Percentiles rank a stretch among this genome's conserved stretches.
These are phyloP conservation scores for Asobara japonica DNA, from an alignment of 1,140 invertebrate species.

Conservation along the genomic window DNA sequence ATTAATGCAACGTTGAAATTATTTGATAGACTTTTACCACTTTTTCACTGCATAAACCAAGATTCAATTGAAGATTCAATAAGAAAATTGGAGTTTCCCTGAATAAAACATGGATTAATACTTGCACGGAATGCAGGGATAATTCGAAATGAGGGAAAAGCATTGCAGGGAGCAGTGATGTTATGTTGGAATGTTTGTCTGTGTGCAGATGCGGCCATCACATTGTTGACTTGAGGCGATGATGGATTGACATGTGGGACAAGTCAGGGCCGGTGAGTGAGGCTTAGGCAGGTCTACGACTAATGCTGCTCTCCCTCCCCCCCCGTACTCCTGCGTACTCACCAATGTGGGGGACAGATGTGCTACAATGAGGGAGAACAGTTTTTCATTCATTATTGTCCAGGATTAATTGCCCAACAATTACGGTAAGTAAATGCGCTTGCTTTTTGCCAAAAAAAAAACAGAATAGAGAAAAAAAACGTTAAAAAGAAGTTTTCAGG, in stretches of 20 bases:
- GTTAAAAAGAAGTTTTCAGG: neutral
- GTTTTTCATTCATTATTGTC: slow-evolving; percentile 22
- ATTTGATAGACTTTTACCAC: neutral
- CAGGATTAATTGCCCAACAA: slow-evolving; percentile 38
- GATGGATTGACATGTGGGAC: slow-evolving; percentile 42
- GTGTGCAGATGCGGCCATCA: slow-evolving; percentile 67
- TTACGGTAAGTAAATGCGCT: slow-evolving; percentile 36
- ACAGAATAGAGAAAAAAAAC: neutral
- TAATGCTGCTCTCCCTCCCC: slow-evolving; percentile 54
- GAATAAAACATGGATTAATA: slow-evolving; percentile 27
- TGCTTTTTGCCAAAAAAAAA: slow-evolving; percentile 27
- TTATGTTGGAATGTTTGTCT: slow-evolving; percentile 69
- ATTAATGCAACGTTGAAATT: neutral
- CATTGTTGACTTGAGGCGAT: slow-evolving; percentile 63
- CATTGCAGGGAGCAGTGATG: slow-evolving; percentile 50
- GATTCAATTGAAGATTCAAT: slow-evolving; percentile 37
- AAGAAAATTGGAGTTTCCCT: slow-evolving; percentile 19
- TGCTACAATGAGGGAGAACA: slow-evolving; percentile 62
- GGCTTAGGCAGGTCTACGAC: slow-evolving; percentile 63
- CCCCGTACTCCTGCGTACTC: slow-evolving; percentile 8
- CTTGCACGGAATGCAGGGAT: slow-evolving; percentile 22
- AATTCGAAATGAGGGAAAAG: slow-evolving; percentile 37
- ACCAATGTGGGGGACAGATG: neutral
- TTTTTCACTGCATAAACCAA: neutral
- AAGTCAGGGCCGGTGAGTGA: slow-evolving; percentile 56